These are phyloP conservation scores for Zosterops pallidus DNA, from an alignment of 2,113 vertebrate genomes.

Conservation along the genomic window DNA sequence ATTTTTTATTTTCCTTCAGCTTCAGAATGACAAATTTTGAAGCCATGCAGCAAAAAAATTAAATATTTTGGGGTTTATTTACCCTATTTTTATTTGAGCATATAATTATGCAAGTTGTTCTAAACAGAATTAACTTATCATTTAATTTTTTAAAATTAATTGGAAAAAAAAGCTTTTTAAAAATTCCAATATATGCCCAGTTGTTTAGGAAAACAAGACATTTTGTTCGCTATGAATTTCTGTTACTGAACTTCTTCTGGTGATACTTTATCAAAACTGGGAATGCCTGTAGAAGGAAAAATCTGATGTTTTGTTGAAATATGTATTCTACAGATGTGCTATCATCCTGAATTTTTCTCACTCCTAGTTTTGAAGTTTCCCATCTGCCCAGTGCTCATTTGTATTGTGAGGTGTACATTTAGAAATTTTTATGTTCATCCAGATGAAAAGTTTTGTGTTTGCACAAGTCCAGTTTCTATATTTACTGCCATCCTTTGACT, in stretches of 20 bases:
- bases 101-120: background rate
- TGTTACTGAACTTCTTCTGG: background rate
- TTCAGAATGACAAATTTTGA: background rate
- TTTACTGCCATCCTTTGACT: background rate
- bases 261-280: background rate
- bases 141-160: background rate
- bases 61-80: background rate
- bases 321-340: background rate
- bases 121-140: background rate
- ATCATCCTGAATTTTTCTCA: background rate
- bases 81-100: background rate
- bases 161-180: background rate
- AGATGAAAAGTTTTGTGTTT: background rate
- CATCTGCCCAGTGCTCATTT: background rate
- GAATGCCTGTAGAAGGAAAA: background rate
- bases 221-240: fast-evolving
- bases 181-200: fast-evolving
- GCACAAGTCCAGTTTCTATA: background rate
- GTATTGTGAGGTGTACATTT: background rate
- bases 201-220: background rate
- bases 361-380: background rate
- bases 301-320: background rate
- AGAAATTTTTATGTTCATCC: background rate
- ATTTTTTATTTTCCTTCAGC: background rate
- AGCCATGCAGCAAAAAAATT: background rate